These are phyloP conservation scores for Petrocephalus schoutedeni DNA, from an alignment of 2,797 vertebrate species.

Conservation along the genomic window DNA sequence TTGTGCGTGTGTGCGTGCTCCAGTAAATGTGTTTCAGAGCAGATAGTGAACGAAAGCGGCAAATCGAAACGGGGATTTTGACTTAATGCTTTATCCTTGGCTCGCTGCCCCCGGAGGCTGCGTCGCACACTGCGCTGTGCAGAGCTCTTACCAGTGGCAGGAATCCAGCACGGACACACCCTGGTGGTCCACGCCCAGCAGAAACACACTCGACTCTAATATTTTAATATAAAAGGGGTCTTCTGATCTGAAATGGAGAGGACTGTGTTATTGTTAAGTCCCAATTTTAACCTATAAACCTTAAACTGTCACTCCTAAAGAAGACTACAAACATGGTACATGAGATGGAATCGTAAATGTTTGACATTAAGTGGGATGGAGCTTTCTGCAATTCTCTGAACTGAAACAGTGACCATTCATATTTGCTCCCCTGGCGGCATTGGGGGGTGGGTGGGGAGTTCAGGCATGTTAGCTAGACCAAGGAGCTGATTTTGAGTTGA, in stretches of 20 bases:
- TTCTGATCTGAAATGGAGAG: neutral
- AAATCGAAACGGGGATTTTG: neutral
- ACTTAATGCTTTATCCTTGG: neutral
- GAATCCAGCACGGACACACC: neutral
- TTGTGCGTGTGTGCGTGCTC: neutral
- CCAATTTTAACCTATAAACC: neutral
- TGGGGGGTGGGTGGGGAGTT: neutral
- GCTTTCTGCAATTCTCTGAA: slow-evolving; percentile 62
- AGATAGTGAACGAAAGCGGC: neutral
- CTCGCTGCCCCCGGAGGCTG: slow-evolving; percentile 53
- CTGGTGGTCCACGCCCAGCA: too few species aligned
- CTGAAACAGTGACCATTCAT: slow-evolving; percentile 51
- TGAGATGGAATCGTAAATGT: slow-evolving; percentile 38
- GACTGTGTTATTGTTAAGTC: neutral
- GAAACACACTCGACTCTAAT: neutral
- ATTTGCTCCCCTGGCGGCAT: slow-evolving; percentile 50
- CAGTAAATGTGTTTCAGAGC: neutral
- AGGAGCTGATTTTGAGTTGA: slow-evolving; percentile 70
- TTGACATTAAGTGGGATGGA: slow-evolving; percentile 69
- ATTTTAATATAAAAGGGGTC: neutral
- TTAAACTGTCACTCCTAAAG: neutral
- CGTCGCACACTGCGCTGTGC: slow-evolving; percentile 64
- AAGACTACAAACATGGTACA: neutral
- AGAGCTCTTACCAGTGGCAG: slow-evolving; percentile 50
- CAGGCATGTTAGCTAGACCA: slow-evolving; percentile 35